phyloP scores from a whole-genome alignment of 37 sponge, comb jelly and placozoan genomes.

The Chondrosia reniformis region DNA sequence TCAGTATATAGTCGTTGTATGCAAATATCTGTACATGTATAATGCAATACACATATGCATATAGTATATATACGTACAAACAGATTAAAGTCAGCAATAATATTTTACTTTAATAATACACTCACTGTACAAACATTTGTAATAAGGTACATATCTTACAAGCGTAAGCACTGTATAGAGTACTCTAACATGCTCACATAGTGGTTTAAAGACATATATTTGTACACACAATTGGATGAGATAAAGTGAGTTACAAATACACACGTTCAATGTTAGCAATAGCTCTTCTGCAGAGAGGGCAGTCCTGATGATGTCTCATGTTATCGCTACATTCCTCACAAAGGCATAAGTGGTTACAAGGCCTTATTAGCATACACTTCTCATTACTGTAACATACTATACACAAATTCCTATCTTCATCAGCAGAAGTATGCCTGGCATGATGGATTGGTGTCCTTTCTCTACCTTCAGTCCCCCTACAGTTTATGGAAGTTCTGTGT shows the following conservation, averaged over 20 bases:
- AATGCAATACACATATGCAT: too few relatives aligned
- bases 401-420: constrained; percentile 16
- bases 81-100: neutral
- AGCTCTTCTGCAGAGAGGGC: neutral
- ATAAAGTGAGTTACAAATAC: neutral
- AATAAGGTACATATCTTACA: too few relatives aligned
- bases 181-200: too few relatives aligned
- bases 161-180: too few relatives aligned
- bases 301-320: neutral
- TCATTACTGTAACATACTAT: neutral
- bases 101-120: neutral
- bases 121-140: too few relatives aligned
- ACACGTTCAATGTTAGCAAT: neutral
- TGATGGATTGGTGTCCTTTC: neutral
- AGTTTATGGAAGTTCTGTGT: too few relatives aligned
- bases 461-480: too few relatives aligned
- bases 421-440: neutral
- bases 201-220: too few relatives aligned
- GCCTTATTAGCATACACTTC: neutral
- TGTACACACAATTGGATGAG: too few relatives aligned
- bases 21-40: neutral
- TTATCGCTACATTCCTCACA: neutral
- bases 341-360: constrained; percentile 15
- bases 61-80: neutral
- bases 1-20: too few relatives aligned